These are phyloP conservation scores for Drosophila hydei DNA, from an alignment of 1,140 invertebrate species.

Conservation along the genomic window DNA sequence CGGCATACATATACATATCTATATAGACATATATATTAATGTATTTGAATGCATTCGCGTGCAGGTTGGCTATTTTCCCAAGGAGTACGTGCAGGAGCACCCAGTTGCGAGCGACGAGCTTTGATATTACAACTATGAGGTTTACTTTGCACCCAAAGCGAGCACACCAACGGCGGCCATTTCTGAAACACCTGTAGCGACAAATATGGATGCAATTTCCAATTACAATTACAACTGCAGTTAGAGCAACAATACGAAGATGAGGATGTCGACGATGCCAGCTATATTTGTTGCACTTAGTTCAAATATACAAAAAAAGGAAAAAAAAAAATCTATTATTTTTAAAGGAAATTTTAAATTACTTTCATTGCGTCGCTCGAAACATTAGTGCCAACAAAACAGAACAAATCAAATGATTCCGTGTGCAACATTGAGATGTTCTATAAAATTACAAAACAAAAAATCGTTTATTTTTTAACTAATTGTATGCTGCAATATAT, in stretches of 20 bases:
- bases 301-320: slow-evolving; percentile 55
- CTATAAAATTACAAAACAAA: slow-evolving; percentile 9
- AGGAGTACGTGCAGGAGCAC: slow-evolving; percentile 86
- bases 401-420: slow-evolving; percentile 30
- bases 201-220: slow-evolving; percentile 12
- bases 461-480: slow-evolving; percentile 36
- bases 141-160: slow-evolving; percentile 73
- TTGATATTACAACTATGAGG: slow-evolving; percentile 84
- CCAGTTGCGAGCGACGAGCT: slow-evolving; percentile 75
- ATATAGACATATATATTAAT: slow-evolving; percentile 43
- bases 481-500: slow-evolving; percentile 52
- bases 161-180: slow-evolving; percentile 61
- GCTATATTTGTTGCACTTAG: slow-evolving; percentile 55
- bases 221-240: slow-evolving; percentile 18
- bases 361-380: slow-evolving; percentile 30
- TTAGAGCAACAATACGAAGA: slow-evolving; percentile 17
- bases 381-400: slow-evolving; percentile 63
- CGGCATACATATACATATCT: too few relatives aligned
- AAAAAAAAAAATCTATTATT: slow-evolving; percentile 8
- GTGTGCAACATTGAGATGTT: slow-evolving; percentile 46
- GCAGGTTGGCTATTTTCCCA: slow-evolving; percentile 87
- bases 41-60: slow-evolving; percentile 19
- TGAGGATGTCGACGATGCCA: too few relatives aligned
- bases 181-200: slow-evolving; percentile 39
- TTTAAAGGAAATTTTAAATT: slow-evolving; percentile 35